Evolutionary conservation across 2,888 invertebrate species (phyloP).

Genomic region (Campoplex capitator): DNA sequence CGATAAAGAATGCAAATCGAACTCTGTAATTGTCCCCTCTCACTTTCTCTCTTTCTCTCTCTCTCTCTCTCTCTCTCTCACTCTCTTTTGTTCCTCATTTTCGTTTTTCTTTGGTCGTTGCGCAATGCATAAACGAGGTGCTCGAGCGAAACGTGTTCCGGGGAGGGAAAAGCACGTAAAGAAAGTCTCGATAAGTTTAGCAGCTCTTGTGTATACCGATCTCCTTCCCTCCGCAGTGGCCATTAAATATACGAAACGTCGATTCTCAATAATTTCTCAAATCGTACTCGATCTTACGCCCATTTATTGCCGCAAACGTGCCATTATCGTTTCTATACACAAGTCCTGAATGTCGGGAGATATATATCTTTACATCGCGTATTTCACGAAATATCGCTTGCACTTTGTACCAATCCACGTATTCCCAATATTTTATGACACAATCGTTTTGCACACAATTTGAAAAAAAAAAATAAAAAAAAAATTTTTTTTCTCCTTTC

Average conservation of each 20-base stretch:
- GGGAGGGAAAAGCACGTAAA: conserved; percentile 58
- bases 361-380: conserved; percentile 53
- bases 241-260: conserved; percentile 60
- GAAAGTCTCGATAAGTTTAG: conserved; percentile 57
- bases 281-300: conserved; percentile 66
- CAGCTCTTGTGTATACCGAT: conserved; percentile 33
- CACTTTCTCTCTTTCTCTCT: conserved; percentile 48
- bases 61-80: conserved; percentile 49
- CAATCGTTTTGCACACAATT: not conserved
- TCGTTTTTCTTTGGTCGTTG: conserved; percentile 60
- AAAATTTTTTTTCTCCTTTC: conserved; percentile 12
- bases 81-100: conserved; percentile 6
- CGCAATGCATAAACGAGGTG: conserved; percentile 67
- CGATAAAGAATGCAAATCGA: conserved; percentile 69
- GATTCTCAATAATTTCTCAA: conserved; percentile 60
- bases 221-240: conserved; percentile 32
- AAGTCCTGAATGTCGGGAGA: conserved; percentile 29
- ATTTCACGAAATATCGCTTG: conserved; percentile 55
- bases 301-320: conserved; percentile 67
- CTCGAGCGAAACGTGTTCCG: conserved; percentile 66
- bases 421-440: conserved; percentile 33
- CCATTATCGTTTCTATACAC: conserved; percentile 58
- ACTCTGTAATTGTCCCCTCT: conserved; percentile 64
- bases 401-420: conserved; percentile 37
- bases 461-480: too few relatives aligned